phyloP scores from a whole-genome alignment of 2,113 vertebrate species.

The Onychostoma macrolepis region DNA sequence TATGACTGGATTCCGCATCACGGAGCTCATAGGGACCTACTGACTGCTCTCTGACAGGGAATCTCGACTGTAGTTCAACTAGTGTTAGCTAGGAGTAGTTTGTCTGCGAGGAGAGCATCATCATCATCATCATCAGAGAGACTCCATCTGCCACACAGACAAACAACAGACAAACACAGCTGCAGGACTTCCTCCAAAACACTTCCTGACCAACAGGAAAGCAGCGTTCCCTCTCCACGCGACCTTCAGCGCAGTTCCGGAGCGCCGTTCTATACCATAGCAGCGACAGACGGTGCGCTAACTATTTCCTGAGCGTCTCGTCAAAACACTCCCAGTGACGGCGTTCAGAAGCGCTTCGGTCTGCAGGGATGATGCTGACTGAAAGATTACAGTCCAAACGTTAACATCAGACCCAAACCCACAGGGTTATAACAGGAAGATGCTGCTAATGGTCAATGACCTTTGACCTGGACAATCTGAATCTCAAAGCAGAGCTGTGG shows the following conservation, averaged over 20 bases:
- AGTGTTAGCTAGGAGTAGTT: not conserved
- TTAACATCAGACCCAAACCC: not conserved
- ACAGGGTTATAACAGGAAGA: not conserved
- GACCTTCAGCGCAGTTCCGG: not conserved
- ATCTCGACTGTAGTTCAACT: not conserved
- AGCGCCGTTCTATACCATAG: not conserved
- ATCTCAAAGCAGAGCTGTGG: not conserved
- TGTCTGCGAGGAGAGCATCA: too few species aligned
- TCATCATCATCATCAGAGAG: not conserved
- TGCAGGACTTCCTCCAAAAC: conserved; percentile 54
- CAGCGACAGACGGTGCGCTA: not conserved
- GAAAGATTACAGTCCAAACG: not conserved
- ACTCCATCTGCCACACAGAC: conserved; percentile 53
- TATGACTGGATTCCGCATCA: too few species aligned
- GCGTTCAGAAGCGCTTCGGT: not conserved
- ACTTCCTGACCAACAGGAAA: not conserved
- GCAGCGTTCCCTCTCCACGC: not conserved
- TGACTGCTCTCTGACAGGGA: too few species aligned
- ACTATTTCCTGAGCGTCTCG: not conserved
- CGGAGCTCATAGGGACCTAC: too few species aligned
- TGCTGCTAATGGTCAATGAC: not conserved
- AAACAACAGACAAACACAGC: conserved; percentile 63
- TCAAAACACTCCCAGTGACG: not conserved
- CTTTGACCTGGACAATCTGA: not conserved
- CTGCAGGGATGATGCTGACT: not conserved